A percentile compares a stretch with the other conserved stretches of the same genome.
These are phyloP conservation scores for Misgurnus anguillicaudatus DNA, from an alignment of 2,113 vertebrate genomes.

Conservation along the genomic window DNA sequence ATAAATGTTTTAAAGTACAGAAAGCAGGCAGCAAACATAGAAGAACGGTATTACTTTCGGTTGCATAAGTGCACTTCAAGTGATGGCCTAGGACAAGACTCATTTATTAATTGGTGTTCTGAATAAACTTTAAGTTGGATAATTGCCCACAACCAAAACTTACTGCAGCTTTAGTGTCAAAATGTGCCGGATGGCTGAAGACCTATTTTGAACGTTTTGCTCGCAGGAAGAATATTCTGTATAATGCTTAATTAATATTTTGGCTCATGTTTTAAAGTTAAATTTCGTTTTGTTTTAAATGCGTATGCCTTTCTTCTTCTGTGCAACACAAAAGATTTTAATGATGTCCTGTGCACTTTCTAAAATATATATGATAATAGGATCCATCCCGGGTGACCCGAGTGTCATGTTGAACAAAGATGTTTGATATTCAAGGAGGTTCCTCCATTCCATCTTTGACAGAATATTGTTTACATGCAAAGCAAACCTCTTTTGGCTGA, in stretches of 20 bases:
- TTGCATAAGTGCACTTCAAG: not conserved
- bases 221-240: not conserved
- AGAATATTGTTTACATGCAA: constrained; percentile 50
- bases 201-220: constrained; percentile 9
- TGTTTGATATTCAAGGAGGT: constrained; percentile 38
- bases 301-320: no score
- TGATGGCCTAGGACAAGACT: not conserved
- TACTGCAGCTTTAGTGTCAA: constrained; percentile 5
- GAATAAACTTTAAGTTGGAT: constrained; percentile 4
- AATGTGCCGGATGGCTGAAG: not conserved
- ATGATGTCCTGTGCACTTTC: no score
- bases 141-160: constrained; percentile 23
- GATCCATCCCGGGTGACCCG: not conserved
- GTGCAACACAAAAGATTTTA: not conserved
- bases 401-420: not conserved
- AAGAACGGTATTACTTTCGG: not conserved
- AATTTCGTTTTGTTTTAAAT: not conserved
- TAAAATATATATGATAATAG: not conserved
- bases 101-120: constrained; percentile 6
- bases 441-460: constrained; percentile 41
- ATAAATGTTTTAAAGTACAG: not conserved
- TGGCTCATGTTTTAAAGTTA: not conserved
- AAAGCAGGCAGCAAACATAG: constrained; percentile 11
- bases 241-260: not conserved
- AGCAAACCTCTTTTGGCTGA: constrained; percentile 37